Conservation (phyloP, 2,888 invertebrate species). For the Phortica okadai region DNA sequence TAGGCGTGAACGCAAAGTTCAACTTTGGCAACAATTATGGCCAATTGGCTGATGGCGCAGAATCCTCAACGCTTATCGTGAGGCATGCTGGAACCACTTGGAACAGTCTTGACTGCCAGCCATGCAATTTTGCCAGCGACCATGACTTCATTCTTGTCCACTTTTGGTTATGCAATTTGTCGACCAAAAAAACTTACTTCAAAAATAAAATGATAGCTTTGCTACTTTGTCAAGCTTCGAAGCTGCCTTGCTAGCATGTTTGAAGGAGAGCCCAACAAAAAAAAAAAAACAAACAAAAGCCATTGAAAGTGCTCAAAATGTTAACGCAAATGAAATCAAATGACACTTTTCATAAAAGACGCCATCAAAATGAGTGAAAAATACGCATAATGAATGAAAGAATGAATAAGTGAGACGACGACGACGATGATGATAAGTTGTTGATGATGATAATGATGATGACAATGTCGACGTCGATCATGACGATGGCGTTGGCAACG, state of each 20-base stretch:
- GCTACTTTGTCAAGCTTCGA: too few species aligned
- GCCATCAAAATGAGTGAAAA: constrained; percentile 15
- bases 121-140: too few species aligned
- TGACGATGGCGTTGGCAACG: constrained; percentile 42
- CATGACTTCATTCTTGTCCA: too few species aligned
- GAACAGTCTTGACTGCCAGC: too few species aligned
- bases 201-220: too few species aligned
- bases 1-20: neutral
- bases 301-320: constrained; percentile 10
- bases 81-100: too few species aligned
- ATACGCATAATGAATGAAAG: constrained; percentile 22
- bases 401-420: neutral
- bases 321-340: constrained; percentile 20
- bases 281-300: neutral
- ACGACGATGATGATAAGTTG: constrained; percentile 23
- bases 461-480: constrained; percentile 25
- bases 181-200: too few species aligned
- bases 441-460: constrained; percentile 26
- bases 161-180: too few species aligned
- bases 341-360: constrained; percentile 18
- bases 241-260: too few species aligned
- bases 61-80: too few species aligned
- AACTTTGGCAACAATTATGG: too few species aligned
- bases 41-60: too few species aligned
- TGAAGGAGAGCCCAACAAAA: neutral